phyloP scores from a whole-genome alignment of 92 coral and sea anemone species.

The Porites lobata region DNA sequence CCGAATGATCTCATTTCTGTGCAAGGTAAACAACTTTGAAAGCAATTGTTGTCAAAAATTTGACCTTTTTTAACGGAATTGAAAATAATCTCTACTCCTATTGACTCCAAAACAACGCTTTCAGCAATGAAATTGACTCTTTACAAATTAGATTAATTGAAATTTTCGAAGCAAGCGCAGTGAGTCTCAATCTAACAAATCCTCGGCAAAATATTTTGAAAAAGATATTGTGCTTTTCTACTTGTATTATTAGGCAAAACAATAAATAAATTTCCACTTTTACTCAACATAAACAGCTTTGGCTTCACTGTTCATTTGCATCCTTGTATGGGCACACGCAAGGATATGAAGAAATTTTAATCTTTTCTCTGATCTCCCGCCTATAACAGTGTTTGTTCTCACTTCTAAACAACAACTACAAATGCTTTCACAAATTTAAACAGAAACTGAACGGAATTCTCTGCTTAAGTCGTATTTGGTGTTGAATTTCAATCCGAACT shows the following conservation, averaged over 20 bases:
- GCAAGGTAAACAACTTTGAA: constrained; percentile 5
- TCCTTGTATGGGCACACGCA: not conserved
- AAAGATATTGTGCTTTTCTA: not conserved
- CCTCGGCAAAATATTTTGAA: not conserved
- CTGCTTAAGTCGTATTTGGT: not conserved
- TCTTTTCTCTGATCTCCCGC: not conserved
- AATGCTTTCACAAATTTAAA: constrained; percentile 5
- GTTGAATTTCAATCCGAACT: not conserved
- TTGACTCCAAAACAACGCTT: constrained; percentile 9
- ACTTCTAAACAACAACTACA: not conserved
- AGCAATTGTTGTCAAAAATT: constrained; percentile 5
- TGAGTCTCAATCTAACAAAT: not conserved
- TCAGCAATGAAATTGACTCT: not conserved
- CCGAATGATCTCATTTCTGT: constrained; percentile 11
- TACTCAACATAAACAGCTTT: not conserved
- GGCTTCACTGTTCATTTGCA: not conserved
- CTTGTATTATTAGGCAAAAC: not conserved
- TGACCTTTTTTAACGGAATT: constrained; percentile 12
- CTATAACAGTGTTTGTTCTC: not conserved
- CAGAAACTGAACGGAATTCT: not conserved
- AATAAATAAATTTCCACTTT: not conserved
- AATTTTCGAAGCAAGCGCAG: not conserved
- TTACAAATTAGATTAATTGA: not conserved
- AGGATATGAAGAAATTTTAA: not conserved
- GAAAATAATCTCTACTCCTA: not conserved